Percentiles rank a stretch among this genome's conserved stretches.
Evolutionary conservation across 64 coral and sea anemone species (phyloP).

Genomic region (Actinia equina): DNA sequence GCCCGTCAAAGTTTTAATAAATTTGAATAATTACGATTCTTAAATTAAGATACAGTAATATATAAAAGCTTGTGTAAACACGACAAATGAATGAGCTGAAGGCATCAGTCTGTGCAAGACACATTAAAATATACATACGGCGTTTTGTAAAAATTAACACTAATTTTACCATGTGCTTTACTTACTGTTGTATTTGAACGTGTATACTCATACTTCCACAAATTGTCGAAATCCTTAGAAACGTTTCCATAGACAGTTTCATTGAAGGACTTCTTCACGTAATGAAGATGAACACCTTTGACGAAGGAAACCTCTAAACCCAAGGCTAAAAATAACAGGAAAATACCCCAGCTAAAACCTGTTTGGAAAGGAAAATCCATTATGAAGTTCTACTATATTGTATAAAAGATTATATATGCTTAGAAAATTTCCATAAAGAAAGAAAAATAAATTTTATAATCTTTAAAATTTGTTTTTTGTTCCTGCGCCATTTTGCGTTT

Average conservation of each 20-base stretch:
- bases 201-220: slow-evolving; percentile 38
- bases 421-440: neutral
- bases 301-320: neutral
- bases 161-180: neutral
- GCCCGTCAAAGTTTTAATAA: no score
- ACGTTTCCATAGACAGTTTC: slow-evolving; percentile 9
- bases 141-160: neutral
- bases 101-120: neutral
- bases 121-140: neutral
- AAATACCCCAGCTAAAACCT: neutral
- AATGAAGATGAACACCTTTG: neutral
- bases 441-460: neutral
- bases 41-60: no score
- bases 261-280: neutral
- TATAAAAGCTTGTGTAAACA: no score
- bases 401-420: no score
- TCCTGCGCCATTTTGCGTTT: neutral
- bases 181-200: slow-evolving; percentile 8
- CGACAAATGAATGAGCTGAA: no score
- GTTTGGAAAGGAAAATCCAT: neutral
- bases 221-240: neutral
- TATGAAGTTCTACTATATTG: neutral
- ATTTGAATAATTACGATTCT: no score
- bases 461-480: neutral
- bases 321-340: neutral